Conservation (phyloP, 2,113 vertebrate genomes). For the Stegastes partitus region DNA sequence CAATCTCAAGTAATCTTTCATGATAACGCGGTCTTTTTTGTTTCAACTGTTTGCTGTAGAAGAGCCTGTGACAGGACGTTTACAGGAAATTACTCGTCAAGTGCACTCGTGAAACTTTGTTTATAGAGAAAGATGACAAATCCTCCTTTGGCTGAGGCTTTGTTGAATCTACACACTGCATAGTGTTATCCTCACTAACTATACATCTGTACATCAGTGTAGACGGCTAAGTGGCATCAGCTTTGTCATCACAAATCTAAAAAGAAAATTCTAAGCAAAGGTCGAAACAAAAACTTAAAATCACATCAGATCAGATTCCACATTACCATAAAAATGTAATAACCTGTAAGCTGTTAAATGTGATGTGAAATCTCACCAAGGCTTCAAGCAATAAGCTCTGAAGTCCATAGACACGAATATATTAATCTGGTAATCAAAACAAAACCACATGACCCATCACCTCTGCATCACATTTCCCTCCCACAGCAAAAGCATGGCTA, state of each 20-base stretch:
- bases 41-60: constrained; percentile 37
- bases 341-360: background rate
- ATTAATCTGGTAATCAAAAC: constrained; percentile 66
- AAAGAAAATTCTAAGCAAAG: too few species aligned
- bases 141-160: constrained; percentile 43
- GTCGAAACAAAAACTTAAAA: too few species aligned
- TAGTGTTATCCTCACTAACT: constrained; percentile 3
- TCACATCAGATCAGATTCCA: background rate
- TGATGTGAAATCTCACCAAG: background rate
- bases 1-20: constrained; percentile 66
- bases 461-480: constrained; percentile 43
- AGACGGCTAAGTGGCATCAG: background rate
- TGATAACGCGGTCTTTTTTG: constrained; percentile 67
- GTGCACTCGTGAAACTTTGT: constrained; percentile 55
- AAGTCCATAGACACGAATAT: constrained; percentile 8
- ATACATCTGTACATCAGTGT: background rate
- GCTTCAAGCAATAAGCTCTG: background rate
- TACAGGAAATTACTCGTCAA: constrained; percentile 71
- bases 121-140: constrained; percentile 69
- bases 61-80: constrained; percentile 46
- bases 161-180: constrained; percentile 45
- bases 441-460: constrained; percentile 74
- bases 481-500: constrained; percentile 24
- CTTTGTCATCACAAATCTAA: constrained; percentile 10
- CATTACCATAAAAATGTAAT: too few species aligned